phyloP scores from a whole-genome alignment of 2,113 vertebrate genomes.

The Mesocricetus auratus region DNA sequence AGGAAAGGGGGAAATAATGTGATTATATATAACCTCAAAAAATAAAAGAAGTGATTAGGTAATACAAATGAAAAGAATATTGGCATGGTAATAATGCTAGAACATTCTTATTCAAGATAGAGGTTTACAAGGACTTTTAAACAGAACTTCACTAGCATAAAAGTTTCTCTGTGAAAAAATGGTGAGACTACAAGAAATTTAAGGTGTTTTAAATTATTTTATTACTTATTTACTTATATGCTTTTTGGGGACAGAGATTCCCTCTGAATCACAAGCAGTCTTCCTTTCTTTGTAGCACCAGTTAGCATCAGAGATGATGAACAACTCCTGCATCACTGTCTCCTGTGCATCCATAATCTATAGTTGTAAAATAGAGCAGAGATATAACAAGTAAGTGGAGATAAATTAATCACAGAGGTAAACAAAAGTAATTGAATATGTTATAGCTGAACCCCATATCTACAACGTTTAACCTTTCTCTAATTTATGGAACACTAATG shows the following conservation, averaged over 20 bases:
- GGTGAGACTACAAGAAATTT: not conserved
- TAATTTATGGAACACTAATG: not conserved
- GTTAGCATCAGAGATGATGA: not conserved
- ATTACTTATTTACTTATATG: not conserved
- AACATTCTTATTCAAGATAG: not conserved
- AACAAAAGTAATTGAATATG: not conserved
- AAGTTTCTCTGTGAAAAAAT: not conserved
- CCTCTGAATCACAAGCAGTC: not conserved
- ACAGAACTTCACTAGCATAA: not conserved
- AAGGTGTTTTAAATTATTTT: not conserved
- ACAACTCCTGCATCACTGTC: not conserved
- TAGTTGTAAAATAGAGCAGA: not conserved
- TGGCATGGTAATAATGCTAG: not conserved
- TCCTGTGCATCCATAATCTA: not conserved
- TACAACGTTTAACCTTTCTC: not conserved
- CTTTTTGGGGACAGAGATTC: not conserved
- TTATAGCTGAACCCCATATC: not conserved
- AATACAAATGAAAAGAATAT: not conserved
- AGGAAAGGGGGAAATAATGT: not conserved
- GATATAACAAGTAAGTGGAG: not conserved
- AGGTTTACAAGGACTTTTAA: not conserved
- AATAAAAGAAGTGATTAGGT: not conserved
- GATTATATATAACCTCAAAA: not conserved
- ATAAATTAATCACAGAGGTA: not conserved
- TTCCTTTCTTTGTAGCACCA: not conserved